phyloP scores from a whole-genome alignment of 2,888 invertebrate species.

The Prosopocoilus inquinatus region DNA sequence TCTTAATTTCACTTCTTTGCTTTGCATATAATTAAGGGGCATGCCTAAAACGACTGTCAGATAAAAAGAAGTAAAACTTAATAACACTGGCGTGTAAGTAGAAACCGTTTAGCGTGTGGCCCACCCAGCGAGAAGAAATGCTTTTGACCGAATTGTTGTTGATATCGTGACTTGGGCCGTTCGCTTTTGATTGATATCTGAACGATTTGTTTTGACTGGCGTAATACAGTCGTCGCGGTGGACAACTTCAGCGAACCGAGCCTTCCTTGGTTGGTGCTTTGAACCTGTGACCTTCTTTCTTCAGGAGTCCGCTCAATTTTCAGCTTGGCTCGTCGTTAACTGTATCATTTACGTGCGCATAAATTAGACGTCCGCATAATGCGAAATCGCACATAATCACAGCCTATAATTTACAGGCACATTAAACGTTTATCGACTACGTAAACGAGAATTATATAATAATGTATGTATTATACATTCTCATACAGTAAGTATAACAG shows the following conservation, averaged over 20 bases:
- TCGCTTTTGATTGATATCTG: slow-evolving; percentile 2
- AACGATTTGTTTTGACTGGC: slow-evolving; percentile 5
- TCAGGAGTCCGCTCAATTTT: neutral
- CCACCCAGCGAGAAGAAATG: slow-evolving; percentile 1
- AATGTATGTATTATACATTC: too few species aligned
- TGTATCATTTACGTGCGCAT: too few species aligned
- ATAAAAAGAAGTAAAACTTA: neutral
- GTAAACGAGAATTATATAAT: too few species aligned
- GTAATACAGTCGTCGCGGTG: slow-evolving; percentile 1
- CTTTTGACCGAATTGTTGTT: slow-evolving; percentile 5
- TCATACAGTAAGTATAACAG: too few species aligned
- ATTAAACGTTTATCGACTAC: too few species aligned
- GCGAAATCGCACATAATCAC: too few species aligned
- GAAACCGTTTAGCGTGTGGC: neutral
- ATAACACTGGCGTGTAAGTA: slow-evolving; percentile 1
- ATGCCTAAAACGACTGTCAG: neutral
- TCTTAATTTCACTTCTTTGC: too few species aligned
- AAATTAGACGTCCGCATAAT: too few species aligned
- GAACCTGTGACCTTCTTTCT: slow-evolving; percentile 2
- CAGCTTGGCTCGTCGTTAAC: too few species aligned
- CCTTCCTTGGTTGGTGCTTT: neutral
- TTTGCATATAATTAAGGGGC: too few species aligned
- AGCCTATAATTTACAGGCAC: too few species aligned
- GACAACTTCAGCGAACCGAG: neutral
- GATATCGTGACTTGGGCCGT: neutral